Evolutionary conservation across 2,797 vertebrate species (phyloP), one percentile per base, ranked within the genome.

Genomic region (Anguilla pacifica): DNA sequence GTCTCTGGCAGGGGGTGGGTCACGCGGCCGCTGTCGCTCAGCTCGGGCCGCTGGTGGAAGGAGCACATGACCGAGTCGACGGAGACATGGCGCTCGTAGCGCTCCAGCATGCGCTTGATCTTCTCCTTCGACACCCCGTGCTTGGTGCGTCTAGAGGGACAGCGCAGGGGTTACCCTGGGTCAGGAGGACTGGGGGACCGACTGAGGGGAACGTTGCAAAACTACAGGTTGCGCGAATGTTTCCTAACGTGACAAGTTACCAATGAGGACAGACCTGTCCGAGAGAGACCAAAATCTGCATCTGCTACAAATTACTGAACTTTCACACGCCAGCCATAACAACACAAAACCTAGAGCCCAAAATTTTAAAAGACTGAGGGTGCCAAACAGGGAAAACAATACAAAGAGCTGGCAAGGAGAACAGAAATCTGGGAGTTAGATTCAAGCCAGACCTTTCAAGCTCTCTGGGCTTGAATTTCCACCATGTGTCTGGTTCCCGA

Each of bases 401-500:
- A 59, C 28, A 13, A 55, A 70, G 49, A 72, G 6, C 35, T 22
- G 25, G 61, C 28, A 57, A 11, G 31, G 17, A 74, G 67, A 55
- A 53, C 15, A 35, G 7, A 46, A 46, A 39, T 35, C 43, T 79
- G 28, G 67, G 17, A 43, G 61, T 39, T 13, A 67, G 15, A 22
- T 31, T 4, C 17, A 74, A 39, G 51, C 89, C 93, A 96, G 96
- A 99, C 99, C 96, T 98, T 95, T 97, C 95, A 92, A 99, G 94
- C 91, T 99, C 98, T 95, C 96, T 97, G 64, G 99, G 97, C 91
- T 98, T 99, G 94, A 95, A 96, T 92, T 97, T 99, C 99, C 99
- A 99, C 98, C 97, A 98, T 49, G 98, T 99, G 88, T 99, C 97
- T 10, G 99, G 98, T 92, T 99, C 98, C 93, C 96, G 96, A 93